These are phyloP conservation scores for Catharus fuscescens DNA, from an alignment of 2,113 vertebrate species.

Conservation along the genomic window DNA sequence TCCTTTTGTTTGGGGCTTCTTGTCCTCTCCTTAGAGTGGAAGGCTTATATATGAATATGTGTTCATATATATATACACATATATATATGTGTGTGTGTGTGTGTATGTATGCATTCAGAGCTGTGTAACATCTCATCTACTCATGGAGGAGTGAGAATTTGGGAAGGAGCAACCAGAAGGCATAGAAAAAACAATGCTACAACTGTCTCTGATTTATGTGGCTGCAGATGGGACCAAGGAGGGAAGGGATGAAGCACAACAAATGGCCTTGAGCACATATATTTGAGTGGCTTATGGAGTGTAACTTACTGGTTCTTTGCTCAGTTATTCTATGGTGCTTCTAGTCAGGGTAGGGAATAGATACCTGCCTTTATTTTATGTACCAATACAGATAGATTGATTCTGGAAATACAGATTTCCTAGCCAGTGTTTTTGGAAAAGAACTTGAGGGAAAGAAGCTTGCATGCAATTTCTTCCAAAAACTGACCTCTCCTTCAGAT, in stretches of 20 bases:
- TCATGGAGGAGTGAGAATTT: background rate
- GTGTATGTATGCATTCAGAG: background rate
- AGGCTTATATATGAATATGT: background rate
- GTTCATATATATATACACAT: rapidly evolving
- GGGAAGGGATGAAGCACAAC: background rate
- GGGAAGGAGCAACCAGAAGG: background rate
- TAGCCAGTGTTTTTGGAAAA: background rate
- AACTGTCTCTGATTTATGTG: background rate
- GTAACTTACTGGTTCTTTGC: background rate
- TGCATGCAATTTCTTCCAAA: background rate
- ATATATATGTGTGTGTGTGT: rapidly evolving
- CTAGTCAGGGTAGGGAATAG: background rate
- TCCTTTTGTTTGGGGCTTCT: background rate
- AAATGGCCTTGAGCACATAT: background rate
- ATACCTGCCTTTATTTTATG: background rate
- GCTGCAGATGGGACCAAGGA: background rate
- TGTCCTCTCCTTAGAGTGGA: background rate
- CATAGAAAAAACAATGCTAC: background rate
- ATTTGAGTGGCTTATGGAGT: background rate
- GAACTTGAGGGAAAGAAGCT: background rate
- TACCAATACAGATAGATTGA: background rate
- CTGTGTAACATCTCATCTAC: background rate
- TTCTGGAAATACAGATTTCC: background rate
- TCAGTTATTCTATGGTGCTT: background rate
- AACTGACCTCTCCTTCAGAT: background rate